Evolutionary conservation across 2,113 vertebrate genomes (phyloP), one percentile per base, ranked within the genome.

Genomic region (Cryptoleucopteryx plumbea): DNA sequence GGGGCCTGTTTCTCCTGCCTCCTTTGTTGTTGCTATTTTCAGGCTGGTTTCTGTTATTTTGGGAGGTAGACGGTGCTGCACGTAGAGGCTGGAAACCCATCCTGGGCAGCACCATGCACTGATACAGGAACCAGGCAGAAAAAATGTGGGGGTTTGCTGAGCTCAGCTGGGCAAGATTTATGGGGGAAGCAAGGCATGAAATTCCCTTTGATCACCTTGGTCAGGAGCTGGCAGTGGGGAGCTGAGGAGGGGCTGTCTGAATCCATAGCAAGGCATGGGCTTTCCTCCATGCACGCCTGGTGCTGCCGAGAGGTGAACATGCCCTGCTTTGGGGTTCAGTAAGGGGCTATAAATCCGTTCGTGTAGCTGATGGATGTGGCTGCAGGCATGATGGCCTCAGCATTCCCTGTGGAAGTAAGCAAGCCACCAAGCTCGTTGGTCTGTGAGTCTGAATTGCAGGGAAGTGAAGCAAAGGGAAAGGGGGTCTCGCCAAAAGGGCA

Each of bases 21-120:
- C 59, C 29, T 59, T 40, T 83, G 48, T 86, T 72, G 50, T 68
- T 85, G 92, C 67, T 82, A 10, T 91, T 90, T 91, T 82, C 73
- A 11, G 91, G 56, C 53, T 58, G 81, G 52, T 67, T 74, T 87
- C 66, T 94, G 43, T 45, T 94, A 5, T 43, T 91, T 27, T 36
- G 78, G 62, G 74, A 82, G 43, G 73, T 6, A 15, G 73, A 11
- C 2, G 29, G 48, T 70, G 73, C 40, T 68, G 87, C 56, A 22
- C 0, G 0, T 4, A n/a, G 65, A 65, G n/a, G 45, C 32, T 79
- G 65, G 65, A 31, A 81, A 43, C 2, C 4, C 45, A 27, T 62
- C 22, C 68, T 31, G 17, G 43, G 67, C 86, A 62, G 67, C 71
- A 18, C n/a, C 8, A 0, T 3, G 22, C 23, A 6, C 50, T 53